These are phyloP conservation scores for Nasonovia ribisnigri DNA, from an alignment of 2,888 invertebrate genomes.

Conservation along the genomic window DNA sequence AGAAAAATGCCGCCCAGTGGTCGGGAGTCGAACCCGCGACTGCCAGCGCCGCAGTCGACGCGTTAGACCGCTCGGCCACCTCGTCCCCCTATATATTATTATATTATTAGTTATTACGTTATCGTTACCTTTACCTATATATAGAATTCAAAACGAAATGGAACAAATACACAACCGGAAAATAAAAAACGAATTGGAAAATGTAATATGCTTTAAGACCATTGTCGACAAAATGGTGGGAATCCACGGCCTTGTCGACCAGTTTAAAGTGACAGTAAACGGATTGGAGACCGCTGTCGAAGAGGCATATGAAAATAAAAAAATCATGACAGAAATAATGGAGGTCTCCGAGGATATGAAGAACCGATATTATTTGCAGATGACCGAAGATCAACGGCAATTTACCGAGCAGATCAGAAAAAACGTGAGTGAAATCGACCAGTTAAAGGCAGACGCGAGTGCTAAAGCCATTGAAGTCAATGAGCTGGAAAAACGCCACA, in stretches of 20 bases:
- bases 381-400: neutral
- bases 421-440: neutral
- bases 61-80: too few species aligned
- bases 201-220: neutral
- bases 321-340: constrained; percentile 3
- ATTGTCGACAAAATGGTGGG: neutral
- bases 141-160: neutral
- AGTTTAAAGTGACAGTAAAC: neutral
- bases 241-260: neutral
- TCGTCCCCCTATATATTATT: too few species aligned
- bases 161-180: neutral
- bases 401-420: neutral
- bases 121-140: neutral
- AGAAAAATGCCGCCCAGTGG: too few species aligned
- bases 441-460: neutral
- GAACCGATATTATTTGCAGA: neutral
- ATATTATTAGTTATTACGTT: neutral
- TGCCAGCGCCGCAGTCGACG: too few species aligned
- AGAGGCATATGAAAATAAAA: neutral
- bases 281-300: neutral
- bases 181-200: neutral
- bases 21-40: too few species aligned
- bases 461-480: neutral
- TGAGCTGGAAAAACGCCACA: neutral
- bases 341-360: neutral